These are phyloP conservation scores for Ricordea florida DNA, from an alignment of 92 coral and sea anemone genomes.

Conservation along the genomic window DNA sequence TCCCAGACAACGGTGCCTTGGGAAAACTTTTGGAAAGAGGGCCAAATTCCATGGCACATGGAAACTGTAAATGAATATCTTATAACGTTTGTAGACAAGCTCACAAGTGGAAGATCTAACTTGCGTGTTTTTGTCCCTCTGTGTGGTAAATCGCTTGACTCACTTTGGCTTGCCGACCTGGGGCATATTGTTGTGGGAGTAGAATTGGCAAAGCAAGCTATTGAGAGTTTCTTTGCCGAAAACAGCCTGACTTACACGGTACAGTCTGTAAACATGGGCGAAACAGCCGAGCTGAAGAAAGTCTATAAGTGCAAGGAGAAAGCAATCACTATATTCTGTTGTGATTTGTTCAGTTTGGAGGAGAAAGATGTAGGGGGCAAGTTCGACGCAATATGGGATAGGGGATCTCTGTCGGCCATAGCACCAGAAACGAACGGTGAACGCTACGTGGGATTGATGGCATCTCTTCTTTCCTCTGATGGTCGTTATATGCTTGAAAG, in stretches of 20 bases:
- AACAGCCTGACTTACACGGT: constrained; percentile 47
- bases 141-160: constrained; percentile 71
- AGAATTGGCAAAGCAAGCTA: constrained; percentile 51
- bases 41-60: constrained; percentile 42
- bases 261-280: constrained; percentile 13
- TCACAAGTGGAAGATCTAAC: constrained; percentile 46
- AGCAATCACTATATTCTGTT: constrained; percentile 55
- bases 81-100: constrained; percentile 43
- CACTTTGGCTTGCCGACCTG: constrained; percentile 76
- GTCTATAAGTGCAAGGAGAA: constrained; percentile 36
- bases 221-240: constrained; percentile 62
- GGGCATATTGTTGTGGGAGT: constrained; percentile 76
- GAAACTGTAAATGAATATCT: constrained; percentile 47
- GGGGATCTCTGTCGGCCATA: constrained; percentile 66
- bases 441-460: constrained; percentile 54
- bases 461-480: constrained; percentile 39
- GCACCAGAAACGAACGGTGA: constrained; percentile 41
- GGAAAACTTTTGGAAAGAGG: constrained; percentile 46
- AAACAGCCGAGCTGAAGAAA: not conserved
- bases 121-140: constrained; percentile 69
- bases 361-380: constrained; percentile 38
- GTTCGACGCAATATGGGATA: constrained; percentile 82
- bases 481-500: constrained; percentile 73
- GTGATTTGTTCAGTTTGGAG: constrained; percentile 39
- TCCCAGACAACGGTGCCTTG: constrained; percentile 14